Evolutionary conservation across 1,140 invertebrate genomes (phyloP), one percentile per base, ranked within the genome.

Genomic region (Teleopsis dalmanni): DNA sequence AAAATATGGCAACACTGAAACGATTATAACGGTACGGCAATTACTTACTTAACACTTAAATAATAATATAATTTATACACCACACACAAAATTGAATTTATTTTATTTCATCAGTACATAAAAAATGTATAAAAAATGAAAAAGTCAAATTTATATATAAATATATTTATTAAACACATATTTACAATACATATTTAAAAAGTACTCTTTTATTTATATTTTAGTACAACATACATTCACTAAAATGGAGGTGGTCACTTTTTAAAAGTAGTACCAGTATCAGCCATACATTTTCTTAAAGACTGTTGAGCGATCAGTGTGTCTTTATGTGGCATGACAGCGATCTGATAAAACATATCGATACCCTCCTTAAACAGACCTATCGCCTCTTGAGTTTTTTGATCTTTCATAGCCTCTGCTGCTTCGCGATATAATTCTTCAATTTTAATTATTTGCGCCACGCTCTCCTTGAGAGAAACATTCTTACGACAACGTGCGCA

Each of bases 261-360:
- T 27, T 52, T 65, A n/a, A 65, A 65, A 3, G 63, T 66, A 14
- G 57, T 61, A 5, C 62, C 77, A 14, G 57, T 59, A 22, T 73
- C 56, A 0, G 77, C 73, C 52, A 74, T 73, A 56, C 80, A 83
- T 7, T 75, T 72, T 1, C 74, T 68, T 38, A 83, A 57, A 2
- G 77, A 75, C 53, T 81, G 80, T 59, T 84, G 78, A 0, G 79
- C 81, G 16, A 80, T 59, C 18, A 81, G 75, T 0, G 80, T 67
- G 31, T 67, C 64, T 29, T 74, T 72, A 51, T 83, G 77, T 0
- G 81, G 81, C 2, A 79, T 67, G 3, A 63, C 57, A 0, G 77
- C 80, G 3, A 80, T 62, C 37, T 73, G 57, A 29, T 72, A 72
- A 53, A 81, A 76, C 26, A 66, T 44, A 45, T 73, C 62, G 10